Conservation (phyloP, 2,113 vertebrate species). For the Marmota monax region DNA sequence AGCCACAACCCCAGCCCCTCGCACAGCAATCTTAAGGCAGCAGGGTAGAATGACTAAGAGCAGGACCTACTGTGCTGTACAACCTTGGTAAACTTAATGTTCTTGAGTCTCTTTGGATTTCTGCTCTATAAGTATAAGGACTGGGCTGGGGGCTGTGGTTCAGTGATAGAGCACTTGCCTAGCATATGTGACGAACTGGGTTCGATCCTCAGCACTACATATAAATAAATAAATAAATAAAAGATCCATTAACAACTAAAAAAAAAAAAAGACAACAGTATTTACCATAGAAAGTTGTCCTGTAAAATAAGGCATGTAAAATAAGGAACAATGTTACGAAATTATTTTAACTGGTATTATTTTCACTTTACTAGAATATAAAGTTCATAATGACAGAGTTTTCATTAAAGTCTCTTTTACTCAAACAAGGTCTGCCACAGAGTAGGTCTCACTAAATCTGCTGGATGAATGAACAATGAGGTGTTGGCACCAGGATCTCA, state of each 20-base stretch:
- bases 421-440: not conserved
- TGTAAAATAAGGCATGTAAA: constrained; percentile 12
- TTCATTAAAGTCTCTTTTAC: not conserved
- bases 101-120: not conserved
- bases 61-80: not conserved
- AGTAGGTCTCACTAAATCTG: not conserved
- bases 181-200: too few species aligned
- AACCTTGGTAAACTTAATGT: not conserved
- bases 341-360: not conserved
- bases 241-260: too few species aligned
- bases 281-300: not conserved
- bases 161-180: too few species aligned
- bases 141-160: too few species aligned
- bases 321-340: not conserved
- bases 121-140: not conserved
- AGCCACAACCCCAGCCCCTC: not conserved
- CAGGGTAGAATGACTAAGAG: not conserved
- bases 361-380: constrained; percentile 13
- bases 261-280: not conserved
- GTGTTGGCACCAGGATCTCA: not conserved
- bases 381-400: not conserved
- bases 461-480: not conserved
- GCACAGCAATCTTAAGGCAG: not conserved
- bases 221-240: too few species aligned
- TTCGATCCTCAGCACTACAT: too few species aligned